Evolutionary conservation across 2,797 vertebrate species (phyloP).

Genomic region (Brachymystax lenok): DNA sequence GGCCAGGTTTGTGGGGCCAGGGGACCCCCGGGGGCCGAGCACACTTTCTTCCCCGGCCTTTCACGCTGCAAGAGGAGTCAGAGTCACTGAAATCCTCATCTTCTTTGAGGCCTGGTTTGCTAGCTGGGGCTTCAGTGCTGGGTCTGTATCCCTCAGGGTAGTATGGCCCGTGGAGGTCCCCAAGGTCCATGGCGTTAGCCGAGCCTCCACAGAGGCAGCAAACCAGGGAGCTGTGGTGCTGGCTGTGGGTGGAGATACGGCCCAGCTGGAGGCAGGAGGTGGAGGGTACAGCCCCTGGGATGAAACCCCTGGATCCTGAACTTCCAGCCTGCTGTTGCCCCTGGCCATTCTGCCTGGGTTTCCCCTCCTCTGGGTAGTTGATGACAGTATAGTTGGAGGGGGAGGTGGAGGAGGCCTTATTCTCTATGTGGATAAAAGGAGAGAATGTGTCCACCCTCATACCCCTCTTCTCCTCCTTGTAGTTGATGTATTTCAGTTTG

Average conservation of each 20-base stretch:
- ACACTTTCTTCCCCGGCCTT: slow-evolving; percentile 44
- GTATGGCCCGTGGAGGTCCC: slow-evolving; percentile 82
- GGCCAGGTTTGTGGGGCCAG: slow-evolving; percentile 36
- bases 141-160: slow-evolving; percentile 74
- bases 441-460: slow-evolving; percentile 63
- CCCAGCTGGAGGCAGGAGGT: slow-evolving; percentile 74
- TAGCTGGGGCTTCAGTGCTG: slow-evolving; percentile 45
- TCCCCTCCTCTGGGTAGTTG: slow-evolving; percentile 73
- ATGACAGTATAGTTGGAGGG: slow-evolving; percentile 66
- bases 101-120: slow-evolving; percentile 43
- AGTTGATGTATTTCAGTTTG: slow-evolving; percentile 73
- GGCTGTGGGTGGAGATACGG: slow-evolving; percentile 55
- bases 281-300: slow-evolving; percentile 63
- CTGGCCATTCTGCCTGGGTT: slow-evolving; percentile 52
- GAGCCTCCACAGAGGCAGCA: slow-evolving; percentile 78
- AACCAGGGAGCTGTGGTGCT: slow-evolving; percentile 59
- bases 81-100: slow-evolving; percentile 67
- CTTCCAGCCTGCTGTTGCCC: slow-evolving; percentile 18
- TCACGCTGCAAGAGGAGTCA: slow-evolving; percentile 58
- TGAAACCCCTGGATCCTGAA: slow-evolving; percentile 35
- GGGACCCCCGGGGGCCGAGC: neutral
- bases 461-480: slow-evolving; percentile 73
- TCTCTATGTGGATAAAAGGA: slow-evolving; percentile 67
- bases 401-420: slow-evolving; percentile 39
- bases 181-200: slow-evolving; percentile 77